A percentile compares a stretch with the other conserved stretches of the same genome.
phyloP scores from a whole-genome alignment of 2,888 invertebrate species.

The Hydrotaea diabolus region DNA sequence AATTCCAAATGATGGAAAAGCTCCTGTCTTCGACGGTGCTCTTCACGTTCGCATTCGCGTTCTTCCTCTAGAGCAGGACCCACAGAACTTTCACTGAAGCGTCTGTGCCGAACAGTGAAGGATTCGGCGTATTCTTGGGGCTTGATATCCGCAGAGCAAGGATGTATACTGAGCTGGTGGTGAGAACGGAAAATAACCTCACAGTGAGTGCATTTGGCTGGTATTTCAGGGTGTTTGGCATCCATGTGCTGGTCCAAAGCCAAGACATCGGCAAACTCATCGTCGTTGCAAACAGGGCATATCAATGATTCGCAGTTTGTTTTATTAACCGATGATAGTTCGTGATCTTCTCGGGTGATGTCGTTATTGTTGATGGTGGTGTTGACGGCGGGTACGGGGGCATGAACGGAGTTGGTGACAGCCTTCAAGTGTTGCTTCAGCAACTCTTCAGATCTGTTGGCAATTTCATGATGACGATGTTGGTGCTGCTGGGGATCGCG shows the following conservation, averaged over 20 bases:
- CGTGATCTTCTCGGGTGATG: constrained; percentile 33
- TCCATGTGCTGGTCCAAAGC: constrained; percentile 86
- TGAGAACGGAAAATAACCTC: constrained; percentile 88
- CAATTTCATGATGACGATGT: constrained; percentile 40
- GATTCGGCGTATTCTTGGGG: constrained; percentile 9
- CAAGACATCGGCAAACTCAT: constrained; percentile 83
- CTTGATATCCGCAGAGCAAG: constrained; percentile 77
- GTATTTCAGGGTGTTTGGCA: constrained; percentile 85
- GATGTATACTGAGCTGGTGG: constrained; percentile 87
- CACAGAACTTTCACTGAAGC: constrained; percentile 66
- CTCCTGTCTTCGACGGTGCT: constrained; percentile 83
- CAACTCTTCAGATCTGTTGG: constrained; percentile 68
- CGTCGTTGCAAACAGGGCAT: constrained; percentile 85
- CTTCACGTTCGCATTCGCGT: constrained; percentile 57
- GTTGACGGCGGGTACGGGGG: background rate
- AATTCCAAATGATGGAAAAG: constrained; percentile 91
- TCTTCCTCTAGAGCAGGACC: constrained; percentile 51
- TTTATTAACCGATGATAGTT: constrained; percentile 19
- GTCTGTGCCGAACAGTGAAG: constrained; percentile 52
- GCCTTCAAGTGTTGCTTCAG: constrained; percentile 77
- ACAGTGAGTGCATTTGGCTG: constrained; percentile 88
- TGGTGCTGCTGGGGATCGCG: constrained; percentile 26
- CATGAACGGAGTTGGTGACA: constrained; percentile 74
- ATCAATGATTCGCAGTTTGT: constrained; percentile 68
- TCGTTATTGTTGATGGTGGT: constrained; percentile 44